A percentile compares a stretch with the other conserved stretches of the same genome.
Conservation (phyloP, 2,888 invertebrate genomes). For the Eupithecia insigniata region DNA sequence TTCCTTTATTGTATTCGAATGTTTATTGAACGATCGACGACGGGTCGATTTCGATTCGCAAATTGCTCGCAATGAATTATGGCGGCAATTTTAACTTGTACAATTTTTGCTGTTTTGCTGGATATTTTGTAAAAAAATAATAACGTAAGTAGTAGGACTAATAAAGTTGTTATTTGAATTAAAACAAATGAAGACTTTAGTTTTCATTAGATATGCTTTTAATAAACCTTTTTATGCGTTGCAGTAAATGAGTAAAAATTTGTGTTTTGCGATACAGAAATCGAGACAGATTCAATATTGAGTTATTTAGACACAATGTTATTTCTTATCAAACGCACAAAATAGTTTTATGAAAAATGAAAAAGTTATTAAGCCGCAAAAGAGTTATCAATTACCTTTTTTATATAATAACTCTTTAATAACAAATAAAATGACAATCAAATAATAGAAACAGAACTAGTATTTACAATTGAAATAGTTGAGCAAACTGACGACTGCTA, state of each 20-base stretch:
- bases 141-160: neutral
- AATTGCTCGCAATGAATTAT: constrained; percentile 13
- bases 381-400: too few relatives aligned
- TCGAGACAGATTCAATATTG: too few relatives aligned
- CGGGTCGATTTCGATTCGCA: constrained; percentile 11
- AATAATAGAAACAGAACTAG: too few relatives aligned
- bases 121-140: neutral
- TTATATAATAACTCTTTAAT: too few relatives aligned
- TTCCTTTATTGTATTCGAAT: constrained; percentile 32
- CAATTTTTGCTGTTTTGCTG: neutral
- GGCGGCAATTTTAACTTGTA: neutral
- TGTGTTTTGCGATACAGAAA: neutral
- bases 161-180: neutral
- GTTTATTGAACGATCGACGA: constrained; percentile 30
- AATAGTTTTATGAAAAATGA: too few relatives aligned
- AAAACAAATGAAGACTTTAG: neutral
- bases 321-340: too few relatives aligned
- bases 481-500: too few relatives aligned
- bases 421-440: too few relatives aligned
- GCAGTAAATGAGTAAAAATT: neutral
- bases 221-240: neutral
- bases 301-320: too few relatives aligned
- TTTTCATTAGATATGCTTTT: neutral
- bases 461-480: too few relatives aligned
- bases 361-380: too few relatives aligned